Evolutionary conservation across 2,113 vertebrate genomes (phyloP).

Genomic region (Sander lucioperca): DNA sequence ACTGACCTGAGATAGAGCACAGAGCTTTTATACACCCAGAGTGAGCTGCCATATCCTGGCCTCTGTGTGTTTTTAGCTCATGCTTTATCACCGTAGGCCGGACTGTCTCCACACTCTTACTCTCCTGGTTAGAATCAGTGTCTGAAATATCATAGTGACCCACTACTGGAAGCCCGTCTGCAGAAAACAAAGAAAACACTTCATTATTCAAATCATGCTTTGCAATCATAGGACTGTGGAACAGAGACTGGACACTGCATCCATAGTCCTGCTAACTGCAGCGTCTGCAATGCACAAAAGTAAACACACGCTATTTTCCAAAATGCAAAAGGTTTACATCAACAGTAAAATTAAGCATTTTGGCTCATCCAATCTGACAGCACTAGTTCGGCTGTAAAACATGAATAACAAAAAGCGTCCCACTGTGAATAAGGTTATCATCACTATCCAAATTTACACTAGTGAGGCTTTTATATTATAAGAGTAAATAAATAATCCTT

Average conservation of each 20-base stretch:
- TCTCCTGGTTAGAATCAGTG: conserved; percentile 95
- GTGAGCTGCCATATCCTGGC: conserved; percentile 87
- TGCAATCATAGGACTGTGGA: conserved; percentile 33
- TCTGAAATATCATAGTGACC: conserved; percentile 96
- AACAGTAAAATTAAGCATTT: not conserved
- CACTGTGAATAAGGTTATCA: not conserved
- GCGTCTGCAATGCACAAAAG: conserved; percentile 5
- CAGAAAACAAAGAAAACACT: conserved; percentile 85
- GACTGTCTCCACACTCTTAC: conserved; percentile 93
- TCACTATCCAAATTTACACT: not conserved
- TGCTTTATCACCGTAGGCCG: conserved; percentile 92
- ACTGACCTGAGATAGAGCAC: conserved; percentile 90
- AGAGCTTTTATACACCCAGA: conserved; percentile 89
- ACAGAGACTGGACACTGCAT: conserved; percentile 29
- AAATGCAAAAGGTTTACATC: not conserved
- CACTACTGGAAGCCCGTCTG: conserved; percentile 94
- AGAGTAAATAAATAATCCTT: conserved; percentile 30
- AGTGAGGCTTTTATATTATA: not conserved
- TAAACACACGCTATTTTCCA: not conserved
- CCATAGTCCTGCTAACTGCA: conserved; percentile 9
- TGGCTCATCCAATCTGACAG: not conserved
- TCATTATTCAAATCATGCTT: conserved; percentile 81
- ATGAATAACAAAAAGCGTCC: not conserved
- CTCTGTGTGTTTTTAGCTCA: conserved; percentile 91
- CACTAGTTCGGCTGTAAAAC: not conserved